Base-by-base conservation (phyloP, 2,797 vertebrate species). In the Hyperoplus lanceolatus region DNA sequence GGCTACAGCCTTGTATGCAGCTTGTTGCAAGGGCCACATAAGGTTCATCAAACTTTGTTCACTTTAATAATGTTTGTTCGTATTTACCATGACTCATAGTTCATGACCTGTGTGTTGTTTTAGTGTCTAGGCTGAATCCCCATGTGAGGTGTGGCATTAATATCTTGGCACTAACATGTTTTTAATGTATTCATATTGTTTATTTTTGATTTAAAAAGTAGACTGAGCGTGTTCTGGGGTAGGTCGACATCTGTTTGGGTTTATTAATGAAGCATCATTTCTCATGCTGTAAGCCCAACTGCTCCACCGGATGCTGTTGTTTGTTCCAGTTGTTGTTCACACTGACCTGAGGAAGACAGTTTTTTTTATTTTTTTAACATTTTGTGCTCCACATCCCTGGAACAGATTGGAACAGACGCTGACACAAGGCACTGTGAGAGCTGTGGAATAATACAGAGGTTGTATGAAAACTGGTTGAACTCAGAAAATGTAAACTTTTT, bases 341-440 rank as follows among this genome's bases (percentile, higher is more conserved):
- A 6, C 58, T 83, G 77, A 89, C 80, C 81, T 82, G 87, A 65
- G 50, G 86, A 80, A 80, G 81, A 82, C 83, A 83, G 68, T 74
- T 89, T 89, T 29, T 29, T 29, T 29, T 29, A 21, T 29, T 29
- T 29, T 29, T 29, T 29, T 77, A 58, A 84, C 72, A 86, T 87
- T 89, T 89, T 82, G 67, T 84, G 87, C 86, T 92, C 70, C 87
- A 89, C 67, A 83, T 82, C 80, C 71, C 84, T 85, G 84, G 86
- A 90, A 89, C 83, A 85, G 84, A 90, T 82, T 89, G 73, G 58
- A 77, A 57, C 87, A 74, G 39, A 64, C 8, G 45, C 56, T 38
- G 72, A 51, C n/a, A 72, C 41, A 56, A 21, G 58, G 58, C 49
- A 65, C 49, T 66, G 36, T n/a, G 55, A 67, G 71, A 48, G 67